Evolutionary conservation across 2,113 vertebrate genomes (phyloP).

Genomic region (Machaerirhynchus nigripectus): DNA sequence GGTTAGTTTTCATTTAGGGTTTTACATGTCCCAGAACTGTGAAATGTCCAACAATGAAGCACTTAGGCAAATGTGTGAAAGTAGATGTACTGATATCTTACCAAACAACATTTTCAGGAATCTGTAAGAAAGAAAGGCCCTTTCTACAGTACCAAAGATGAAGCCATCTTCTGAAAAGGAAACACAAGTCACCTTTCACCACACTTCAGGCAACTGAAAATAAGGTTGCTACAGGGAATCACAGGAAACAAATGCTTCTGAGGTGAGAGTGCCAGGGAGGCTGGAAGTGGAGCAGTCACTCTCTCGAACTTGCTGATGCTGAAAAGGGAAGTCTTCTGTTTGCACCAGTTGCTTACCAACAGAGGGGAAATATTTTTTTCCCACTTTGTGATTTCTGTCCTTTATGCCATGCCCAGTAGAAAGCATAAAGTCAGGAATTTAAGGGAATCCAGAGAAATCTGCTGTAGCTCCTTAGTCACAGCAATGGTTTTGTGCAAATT

Average conservation of each 20-base stretch:
- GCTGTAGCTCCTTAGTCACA: not conserved
- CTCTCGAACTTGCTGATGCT: not conserved
- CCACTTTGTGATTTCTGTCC: not conserved
- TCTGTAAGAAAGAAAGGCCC: not conserved
- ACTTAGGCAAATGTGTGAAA: not conserved
- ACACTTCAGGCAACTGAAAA: not conserved
- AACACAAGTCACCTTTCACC: not conserved
- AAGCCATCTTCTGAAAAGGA: not conserved
- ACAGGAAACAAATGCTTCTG: not conserved
- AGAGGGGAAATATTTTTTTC: not conserved
- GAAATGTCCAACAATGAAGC: not conserved
- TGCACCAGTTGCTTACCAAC: not conserved
- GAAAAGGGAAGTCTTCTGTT: not conserved
- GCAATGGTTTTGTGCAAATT: not conserved
- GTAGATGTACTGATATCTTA: not conserved
- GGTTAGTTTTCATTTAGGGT: not conserved
- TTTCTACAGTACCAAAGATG: not conserved
- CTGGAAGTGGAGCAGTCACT: not conserved
- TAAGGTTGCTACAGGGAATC: not conserved
- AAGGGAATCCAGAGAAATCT: not conserved
- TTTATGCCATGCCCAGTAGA: not conserved
- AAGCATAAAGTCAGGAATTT: not conserved
- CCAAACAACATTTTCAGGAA: not conserved
- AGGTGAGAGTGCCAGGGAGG: not conserved
- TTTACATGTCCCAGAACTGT: not conserved